Evolutionary conservation across 1,140 invertebrate genomes (phyloP).

Genomic region (Trichogramma pretiosum): DNA sequence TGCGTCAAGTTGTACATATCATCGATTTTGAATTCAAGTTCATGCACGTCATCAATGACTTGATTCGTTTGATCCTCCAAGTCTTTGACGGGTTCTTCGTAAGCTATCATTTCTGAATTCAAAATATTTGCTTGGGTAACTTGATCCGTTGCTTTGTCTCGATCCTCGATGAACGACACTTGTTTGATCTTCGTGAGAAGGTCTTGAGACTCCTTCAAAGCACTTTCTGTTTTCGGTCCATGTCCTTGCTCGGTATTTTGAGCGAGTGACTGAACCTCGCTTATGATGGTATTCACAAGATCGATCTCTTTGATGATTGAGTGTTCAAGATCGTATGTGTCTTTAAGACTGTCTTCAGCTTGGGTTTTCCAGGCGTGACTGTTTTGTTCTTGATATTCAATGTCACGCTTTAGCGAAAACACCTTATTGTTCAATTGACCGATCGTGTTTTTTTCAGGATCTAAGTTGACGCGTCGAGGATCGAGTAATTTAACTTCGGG

Average conservation of each 20-base stretch:
- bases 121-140: conserved; percentile 55
- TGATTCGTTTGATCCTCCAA: conserved; percentile 48
- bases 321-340: conserved; percentile 48
- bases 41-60: conserved; percentile 50
- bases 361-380: conserved; percentile 45
- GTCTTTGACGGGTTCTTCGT: conserved; percentile 57
- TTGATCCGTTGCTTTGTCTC: conserved; percentile 48
- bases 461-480: conserved; percentile 54
- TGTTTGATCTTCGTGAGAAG: conserved; percentile 59
- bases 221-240: conserved; percentile 66
- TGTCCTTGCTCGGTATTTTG: conserved; percentile 55
- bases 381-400: conserved; percentile 42
- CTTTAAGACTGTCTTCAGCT: conserved; percentile 47
- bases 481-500: conserved; percentile 60
- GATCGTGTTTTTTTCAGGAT: conserved; percentile 52
- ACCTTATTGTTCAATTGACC: conserved; percentile 48
- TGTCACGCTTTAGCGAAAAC: conserved; percentile 50
- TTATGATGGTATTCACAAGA: conserved; percentile 51
- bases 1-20: conserved; percentile 64
- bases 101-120: conserved; percentile 57
- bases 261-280: conserved; percentile 57
- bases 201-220: conserved; percentile 61
- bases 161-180: conserved; percentile 45
- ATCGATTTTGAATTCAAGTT: conserved; percentile 58
- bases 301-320: conserved; percentile 46